These are phyloP conservation scores for Falco rusticolus DNA, from an alignment of 2,797 vertebrate genomes.

Conservation along the genomic window DNA sequence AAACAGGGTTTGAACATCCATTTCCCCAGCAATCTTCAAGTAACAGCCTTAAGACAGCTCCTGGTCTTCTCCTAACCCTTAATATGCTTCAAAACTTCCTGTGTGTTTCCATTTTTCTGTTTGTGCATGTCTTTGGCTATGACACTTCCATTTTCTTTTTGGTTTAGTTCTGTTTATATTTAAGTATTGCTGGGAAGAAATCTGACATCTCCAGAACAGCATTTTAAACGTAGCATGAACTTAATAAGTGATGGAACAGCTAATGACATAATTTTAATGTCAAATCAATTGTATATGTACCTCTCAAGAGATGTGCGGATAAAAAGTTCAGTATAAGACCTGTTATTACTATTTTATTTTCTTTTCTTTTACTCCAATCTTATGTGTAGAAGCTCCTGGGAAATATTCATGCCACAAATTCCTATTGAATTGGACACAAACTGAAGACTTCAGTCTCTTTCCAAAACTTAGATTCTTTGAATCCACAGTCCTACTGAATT, in stretches of 20 bases:
- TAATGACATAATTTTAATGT: not conserved
- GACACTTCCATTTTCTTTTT: not conserved
- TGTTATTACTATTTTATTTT: not conserved
- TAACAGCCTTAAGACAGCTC: conserved; percentile 35
- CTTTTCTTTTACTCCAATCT: not conserved
- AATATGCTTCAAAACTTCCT: not conserved
- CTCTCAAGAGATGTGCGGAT: not conserved
- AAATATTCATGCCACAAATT: not conserved
- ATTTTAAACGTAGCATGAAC: not conserved
- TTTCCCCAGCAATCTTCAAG: conserved; percentile 57
- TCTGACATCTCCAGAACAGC: not conserved
- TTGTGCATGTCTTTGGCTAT: not conserved
- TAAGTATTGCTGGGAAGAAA: not conserved
- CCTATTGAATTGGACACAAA: not conserved
- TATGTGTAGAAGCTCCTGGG: not conserved
- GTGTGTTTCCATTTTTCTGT: not conserved
- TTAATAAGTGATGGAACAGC: not conserved
- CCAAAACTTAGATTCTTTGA: not conserved
- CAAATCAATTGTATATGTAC: not conserved
- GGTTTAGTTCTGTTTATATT: not conserved
- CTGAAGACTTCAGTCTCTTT: not conserved
- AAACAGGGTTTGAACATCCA: conserved; percentile 43
- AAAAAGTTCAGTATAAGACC: not conserved
- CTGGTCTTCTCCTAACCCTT: not conserved
- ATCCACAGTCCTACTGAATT: not conserved